Evolutionary conservation across 2,797 vertebrate species (phyloP).

Genomic region (Rallus crepitans): DNA sequence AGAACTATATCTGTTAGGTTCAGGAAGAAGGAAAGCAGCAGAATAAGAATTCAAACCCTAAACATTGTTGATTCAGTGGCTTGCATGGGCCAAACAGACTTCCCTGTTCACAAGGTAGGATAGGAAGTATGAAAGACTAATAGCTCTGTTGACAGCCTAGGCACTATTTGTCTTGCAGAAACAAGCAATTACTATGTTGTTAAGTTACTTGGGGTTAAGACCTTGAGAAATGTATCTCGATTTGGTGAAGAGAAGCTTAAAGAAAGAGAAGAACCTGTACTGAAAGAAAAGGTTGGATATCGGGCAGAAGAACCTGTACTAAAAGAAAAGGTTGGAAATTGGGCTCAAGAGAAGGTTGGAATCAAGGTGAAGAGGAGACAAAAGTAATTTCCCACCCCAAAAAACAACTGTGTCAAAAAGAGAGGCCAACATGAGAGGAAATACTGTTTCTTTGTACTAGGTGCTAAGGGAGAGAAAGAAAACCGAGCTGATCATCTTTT

Average conservation of each 20-base stretch:
- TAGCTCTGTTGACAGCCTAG: not conserved
- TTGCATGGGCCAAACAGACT: not conserved
- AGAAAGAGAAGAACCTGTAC: not conserved
- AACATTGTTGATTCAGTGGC: not conserved
- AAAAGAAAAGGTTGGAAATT: not conserved
- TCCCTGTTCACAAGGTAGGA: not conserved
- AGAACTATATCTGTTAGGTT: not conserved
- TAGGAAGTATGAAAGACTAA: not conserved
- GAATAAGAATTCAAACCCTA: not conserved
- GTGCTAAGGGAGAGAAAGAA: not conserved
- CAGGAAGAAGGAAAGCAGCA: not conserved
- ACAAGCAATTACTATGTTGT: not conserved
- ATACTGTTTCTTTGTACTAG: not conserved
- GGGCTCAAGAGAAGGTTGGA: not conserved
- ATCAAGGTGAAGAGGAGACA: not conserved
- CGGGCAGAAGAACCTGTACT: not conserved
- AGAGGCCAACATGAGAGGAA: not conserved
- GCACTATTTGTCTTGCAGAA: not conserved
- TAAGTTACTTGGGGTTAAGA: not conserved
- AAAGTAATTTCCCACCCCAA: accelerated
- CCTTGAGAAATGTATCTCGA: not conserved
- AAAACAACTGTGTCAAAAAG: not conserved
- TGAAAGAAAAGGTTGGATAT: not conserved
- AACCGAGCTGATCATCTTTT: not conserved
- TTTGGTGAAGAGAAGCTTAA: not conserved